phyloP scores from a whole-genome alignment of 2,888 invertebrate genomes.

The Agrenia bidenticulata region DNA sequence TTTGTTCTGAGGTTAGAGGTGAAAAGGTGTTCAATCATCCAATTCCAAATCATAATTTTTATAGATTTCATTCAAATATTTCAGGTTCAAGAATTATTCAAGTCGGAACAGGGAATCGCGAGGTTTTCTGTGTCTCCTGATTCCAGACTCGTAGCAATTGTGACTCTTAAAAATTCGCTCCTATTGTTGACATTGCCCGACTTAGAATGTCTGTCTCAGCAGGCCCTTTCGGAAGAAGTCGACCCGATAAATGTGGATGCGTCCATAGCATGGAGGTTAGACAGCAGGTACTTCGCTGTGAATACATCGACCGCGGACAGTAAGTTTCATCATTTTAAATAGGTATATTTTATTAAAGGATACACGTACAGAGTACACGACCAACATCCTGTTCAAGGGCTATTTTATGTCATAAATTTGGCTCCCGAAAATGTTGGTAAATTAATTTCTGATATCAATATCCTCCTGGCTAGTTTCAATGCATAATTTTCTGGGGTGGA shows the following conservation, averaged over 20 bases:
- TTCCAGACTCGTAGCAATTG: slow-evolving; percentile 43
- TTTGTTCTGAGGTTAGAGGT: too few species aligned
- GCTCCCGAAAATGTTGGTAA: slow-evolving; percentile 48
- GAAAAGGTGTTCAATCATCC: too few species aligned
- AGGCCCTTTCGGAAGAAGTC: slow-evolving; percentile 13
- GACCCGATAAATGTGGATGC: slow-evolving; percentile 21
- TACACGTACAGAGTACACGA: slow-evolving; percentile 13
- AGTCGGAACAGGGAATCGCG: slow-evolving; percentile 46
- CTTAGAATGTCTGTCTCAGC: slow-evolving; percentile 41
- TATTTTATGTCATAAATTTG: slow-evolving; percentile 22
- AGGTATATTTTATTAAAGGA: slow-evolving; percentile 21
- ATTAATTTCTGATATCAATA: slow-evolving; percentile 50
- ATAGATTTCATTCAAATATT: too few species aligned
- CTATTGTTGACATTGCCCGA: slow-evolving; percentile 44
- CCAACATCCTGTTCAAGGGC: slow-evolving; percentile 17
- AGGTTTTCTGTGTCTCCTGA: slow-evolving; percentile 48
- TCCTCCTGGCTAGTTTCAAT: slow-evolving; percentile 49
- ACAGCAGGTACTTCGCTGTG: slow-evolving; percentile 48
- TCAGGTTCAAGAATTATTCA: slow-evolving; percentile 48
- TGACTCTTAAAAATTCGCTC: slow-evolving; percentile 39
- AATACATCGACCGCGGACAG: slow-evolving; percentile 23
- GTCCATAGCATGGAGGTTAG: slow-evolving; percentile 41
- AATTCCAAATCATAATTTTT: neutral
- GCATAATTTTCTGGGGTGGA: slow-evolving; percentile 52
- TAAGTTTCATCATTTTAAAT: too few species aligned